These are phyloP conservation scores for Diachasma alloeum DNA, from an alignment of 1,140 invertebrate species.

Conservation along the genomic window DNA sequence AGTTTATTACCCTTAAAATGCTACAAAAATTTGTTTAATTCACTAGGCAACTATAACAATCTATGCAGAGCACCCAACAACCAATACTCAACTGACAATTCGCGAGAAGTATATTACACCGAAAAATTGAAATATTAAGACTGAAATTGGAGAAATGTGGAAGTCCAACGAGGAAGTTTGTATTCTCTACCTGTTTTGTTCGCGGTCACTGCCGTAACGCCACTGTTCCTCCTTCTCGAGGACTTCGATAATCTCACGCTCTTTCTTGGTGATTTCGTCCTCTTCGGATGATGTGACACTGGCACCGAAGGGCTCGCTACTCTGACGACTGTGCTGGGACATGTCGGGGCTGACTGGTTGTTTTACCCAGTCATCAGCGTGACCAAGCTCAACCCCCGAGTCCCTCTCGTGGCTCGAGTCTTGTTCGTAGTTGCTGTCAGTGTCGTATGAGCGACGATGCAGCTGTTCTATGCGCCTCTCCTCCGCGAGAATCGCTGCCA, in stretches of 20 bases:
- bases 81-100: conserved; percentile 18
- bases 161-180: not conserved
- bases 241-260: conserved; percentile 76
- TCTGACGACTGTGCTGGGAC: conserved; percentile 78
- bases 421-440: conserved; percentile 65
- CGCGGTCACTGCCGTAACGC: conserved; percentile 60
- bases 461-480: conserved; percentile 81
- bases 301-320: conserved; percentile 75
- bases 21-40: conserved; percentile 20
- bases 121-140: not conserved
- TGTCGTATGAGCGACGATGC: conserved; percentile 66
- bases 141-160: not conserved
- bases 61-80: conserved; percentile 19
- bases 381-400: conserved; percentile 78
- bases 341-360: conserved; percentile 69
- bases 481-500: conserved; percentile 79
- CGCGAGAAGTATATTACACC: not conserved
- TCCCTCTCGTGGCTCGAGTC: conserved; percentile 69
- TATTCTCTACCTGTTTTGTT: conserved; percentile 51
- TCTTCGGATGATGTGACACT: conserved; percentile 75
- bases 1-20: conserved; percentile 10
- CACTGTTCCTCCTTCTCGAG: conserved; percentile 74
- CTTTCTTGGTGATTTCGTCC: conserved; percentile 76
- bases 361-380: conserved; percentile 67
- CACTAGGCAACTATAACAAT: conserved; percentile 14